Conservation (phyloP, 1,140 invertebrate genomes). For the Latrodectus geometricus region DNA sequence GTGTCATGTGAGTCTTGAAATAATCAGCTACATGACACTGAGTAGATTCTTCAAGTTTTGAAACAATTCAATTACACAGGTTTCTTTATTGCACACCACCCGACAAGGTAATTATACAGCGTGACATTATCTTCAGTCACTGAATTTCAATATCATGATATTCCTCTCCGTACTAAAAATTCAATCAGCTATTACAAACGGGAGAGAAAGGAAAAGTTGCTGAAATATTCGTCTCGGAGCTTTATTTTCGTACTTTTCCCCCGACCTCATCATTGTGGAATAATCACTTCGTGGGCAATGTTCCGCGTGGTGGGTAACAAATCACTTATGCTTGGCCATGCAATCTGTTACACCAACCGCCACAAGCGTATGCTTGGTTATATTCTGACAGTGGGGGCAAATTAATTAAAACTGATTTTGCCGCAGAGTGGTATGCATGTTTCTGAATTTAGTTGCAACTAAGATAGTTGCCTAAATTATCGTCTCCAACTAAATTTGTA, state of each 20-base stretch:
- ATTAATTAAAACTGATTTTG: background rate
- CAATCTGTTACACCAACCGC: background rate
- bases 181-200: background rate
- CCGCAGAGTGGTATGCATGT: background rate
- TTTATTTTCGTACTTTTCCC: background rate
- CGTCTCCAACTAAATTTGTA: background rate
- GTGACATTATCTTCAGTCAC: background rate
- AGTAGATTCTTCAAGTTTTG: too few relatives aligned
- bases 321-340: background rate
- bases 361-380: background rate
- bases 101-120: background rate
- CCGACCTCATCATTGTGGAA: background rate
- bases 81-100: background rate
- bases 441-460: background rate
- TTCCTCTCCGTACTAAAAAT: background rate
- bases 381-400: background rate
- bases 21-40: too few relatives aligned
- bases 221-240: background rate
- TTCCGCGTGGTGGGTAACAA: background rate
- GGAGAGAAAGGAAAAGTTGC: background rate
- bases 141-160: background rate
- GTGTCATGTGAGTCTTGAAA: too few relatives aligned
- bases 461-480: background rate
- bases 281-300: background rate
- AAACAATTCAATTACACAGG: background rate